Percentiles rank a stretch among this genome's conserved stretches.
Evolutionary conservation across 2,888 invertebrate species (phyloP).

Genomic region (Himalopsyche japonica): DNA sequence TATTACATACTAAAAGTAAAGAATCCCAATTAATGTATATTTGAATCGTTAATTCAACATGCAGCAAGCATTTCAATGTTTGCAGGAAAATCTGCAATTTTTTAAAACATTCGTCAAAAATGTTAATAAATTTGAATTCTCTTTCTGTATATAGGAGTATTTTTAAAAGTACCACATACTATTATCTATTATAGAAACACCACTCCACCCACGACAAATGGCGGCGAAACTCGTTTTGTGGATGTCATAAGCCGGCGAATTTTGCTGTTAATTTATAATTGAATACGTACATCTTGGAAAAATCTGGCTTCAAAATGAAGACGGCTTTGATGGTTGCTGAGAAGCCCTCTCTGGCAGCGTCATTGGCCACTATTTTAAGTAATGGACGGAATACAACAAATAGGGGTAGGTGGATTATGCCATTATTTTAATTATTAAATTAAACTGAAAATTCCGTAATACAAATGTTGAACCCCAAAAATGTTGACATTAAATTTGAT

Average conservation of each 20-base stretch:
- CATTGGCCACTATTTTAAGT: conserved; percentile 90
- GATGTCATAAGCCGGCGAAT: background rate
- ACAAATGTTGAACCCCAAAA: background rate
- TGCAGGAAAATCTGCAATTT: too few relatives aligned
- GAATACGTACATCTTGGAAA: background rate
- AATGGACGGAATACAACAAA: conserved; percentile 76
- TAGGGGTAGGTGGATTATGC: conserved; percentile 65
- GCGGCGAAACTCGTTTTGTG: background rate
- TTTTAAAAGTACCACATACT: background rate
- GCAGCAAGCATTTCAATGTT: too few relatives aligned
- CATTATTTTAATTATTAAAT: background rate
- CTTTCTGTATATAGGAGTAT: too few relatives aligned
- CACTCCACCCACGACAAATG: background rate
- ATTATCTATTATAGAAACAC: background rate
- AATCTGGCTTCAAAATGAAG: conserved; percentile 63
- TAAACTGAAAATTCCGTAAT: background rate
- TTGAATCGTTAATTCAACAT: too few relatives aligned
- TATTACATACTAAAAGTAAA: too few relatives aligned
- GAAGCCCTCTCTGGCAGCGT: conserved; percentile 96
- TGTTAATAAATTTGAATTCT: too few relatives aligned
- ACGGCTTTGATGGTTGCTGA: conserved; percentile 97
- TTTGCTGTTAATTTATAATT: background rate
- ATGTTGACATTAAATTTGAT: background rate
- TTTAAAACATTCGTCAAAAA: too few relatives aligned
- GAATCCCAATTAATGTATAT: too few relatives aligned